phyloP scores from a whole-genome alignment of 2,797 vertebrate genomes.

The Urophycis tenuis region DNA sequence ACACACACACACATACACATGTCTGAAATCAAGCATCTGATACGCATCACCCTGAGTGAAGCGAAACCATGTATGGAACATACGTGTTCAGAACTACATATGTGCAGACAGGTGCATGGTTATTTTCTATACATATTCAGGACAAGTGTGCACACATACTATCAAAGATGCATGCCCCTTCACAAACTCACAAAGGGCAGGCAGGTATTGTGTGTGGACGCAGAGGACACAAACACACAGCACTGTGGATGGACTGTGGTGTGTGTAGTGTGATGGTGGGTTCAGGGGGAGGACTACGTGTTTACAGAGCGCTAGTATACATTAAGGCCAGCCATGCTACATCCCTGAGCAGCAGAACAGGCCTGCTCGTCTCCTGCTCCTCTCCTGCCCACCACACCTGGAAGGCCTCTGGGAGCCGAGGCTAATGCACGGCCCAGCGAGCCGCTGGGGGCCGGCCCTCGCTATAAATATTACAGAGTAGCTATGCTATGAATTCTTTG shows the following conservation, averaged over 20 bases:
- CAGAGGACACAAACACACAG: neutral
- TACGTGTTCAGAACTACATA: neutral
- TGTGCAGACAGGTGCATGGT: neutral
- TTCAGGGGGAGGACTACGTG: conserved; percentile 42
- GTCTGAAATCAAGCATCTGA: neutral
- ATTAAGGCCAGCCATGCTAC: conserved; percentile 35
- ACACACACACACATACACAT: conserved; percentile 10
- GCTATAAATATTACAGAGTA: conserved; percentile 50
- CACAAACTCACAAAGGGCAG: neutral
- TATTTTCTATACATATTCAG: neutral
- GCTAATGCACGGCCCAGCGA: neutral
- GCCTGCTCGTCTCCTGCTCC: conserved; percentile 6
- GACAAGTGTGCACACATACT: neutral
- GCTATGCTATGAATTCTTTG: conserved; percentile 40
- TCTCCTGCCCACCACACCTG: conserved; percentile 30
- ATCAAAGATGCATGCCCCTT: neutral
- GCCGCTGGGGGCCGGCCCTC: conserved; percentile 20
- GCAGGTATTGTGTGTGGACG: neutral
- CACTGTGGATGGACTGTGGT: conserved; percentile 23
- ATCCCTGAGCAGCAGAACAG: conserved; percentile 35
- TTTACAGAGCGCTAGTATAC: conserved; percentile 33
- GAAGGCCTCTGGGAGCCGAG: conserved; percentile 22
- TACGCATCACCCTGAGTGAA: neutral
- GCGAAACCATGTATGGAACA: neutral
- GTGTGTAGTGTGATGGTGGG: conserved; percentile 28